Conservation (phyloP, 2,113 vertebrate species). For the Maccullochella peelii region DNA sequence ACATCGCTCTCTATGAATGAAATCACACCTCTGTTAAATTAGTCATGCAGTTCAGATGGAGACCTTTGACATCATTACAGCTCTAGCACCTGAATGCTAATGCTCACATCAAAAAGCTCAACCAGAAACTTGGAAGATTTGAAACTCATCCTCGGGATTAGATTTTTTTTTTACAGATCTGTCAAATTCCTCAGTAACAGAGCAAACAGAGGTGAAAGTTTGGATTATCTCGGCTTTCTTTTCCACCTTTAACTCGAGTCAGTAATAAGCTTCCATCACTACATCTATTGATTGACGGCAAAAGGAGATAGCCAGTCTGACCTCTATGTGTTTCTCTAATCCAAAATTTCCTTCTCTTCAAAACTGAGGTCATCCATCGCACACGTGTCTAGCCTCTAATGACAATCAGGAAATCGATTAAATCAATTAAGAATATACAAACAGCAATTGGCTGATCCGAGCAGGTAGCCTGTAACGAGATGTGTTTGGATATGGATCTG, state of each 20-base stretch:
- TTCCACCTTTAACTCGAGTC: slow-evolving; percentile 35
- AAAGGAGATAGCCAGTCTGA: slow-evolving; percentile 24
- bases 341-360: slow-evolving; percentile 10
- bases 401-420: slow-evolving; percentile 56
- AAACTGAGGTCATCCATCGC: slow-evolving; percentile 56
- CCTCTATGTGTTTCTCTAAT: slow-evolving; percentile 5
- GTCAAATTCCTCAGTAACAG: slow-evolving; percentile 5
- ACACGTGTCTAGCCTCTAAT: slow-evolving; percentile 7
- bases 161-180: neutral
- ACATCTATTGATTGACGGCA: slow-evolving; percentile 45
- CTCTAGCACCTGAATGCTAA: slow-evolving; percentile 53
- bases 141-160: slow-evolving; percentile 16
- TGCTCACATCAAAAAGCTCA: slow-evolving; percentile 36
- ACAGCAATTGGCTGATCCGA: slow-evolving; percentile 23
- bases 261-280: slow-evolving; percentile 42
- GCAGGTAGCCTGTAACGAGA: slow-evolving; percentile 25
- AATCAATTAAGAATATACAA: slow-evolving; percentile 60
- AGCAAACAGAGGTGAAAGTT: slow-evolving; percentile 1
- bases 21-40: slow-evolving; percentile 52
- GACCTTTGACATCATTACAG: slow-evolving; percentile 61
- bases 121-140: slow-evolving; percentile 13
- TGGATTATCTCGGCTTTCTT: slow-evolving; percentile 13
- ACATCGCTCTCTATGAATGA: slow-evolving; percentile 23
- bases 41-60: slow-evolving; percentile 49
- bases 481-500: slow-evolving; percentile 60